These are phyloP conservation scores for Vombatus ursinus DNA, from an alignment of 2,113 vertebrate species.

Conservation along the genomic window DNA sequence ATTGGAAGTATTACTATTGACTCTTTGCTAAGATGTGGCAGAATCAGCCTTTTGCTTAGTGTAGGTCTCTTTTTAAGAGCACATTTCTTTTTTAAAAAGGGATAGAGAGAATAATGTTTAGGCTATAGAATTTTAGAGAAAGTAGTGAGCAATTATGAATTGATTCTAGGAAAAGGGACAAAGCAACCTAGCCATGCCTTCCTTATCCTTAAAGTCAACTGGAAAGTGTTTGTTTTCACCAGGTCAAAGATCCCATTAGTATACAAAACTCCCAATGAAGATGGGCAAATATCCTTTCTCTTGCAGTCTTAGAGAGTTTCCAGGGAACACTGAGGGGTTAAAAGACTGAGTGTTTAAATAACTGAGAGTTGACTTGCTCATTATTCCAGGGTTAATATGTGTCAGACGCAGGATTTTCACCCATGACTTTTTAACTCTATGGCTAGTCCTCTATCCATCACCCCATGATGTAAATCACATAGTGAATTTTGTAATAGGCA, in stretches of 20 bases:
- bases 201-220: background rate
- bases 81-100: background rate
- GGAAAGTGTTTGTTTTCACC: background rate
- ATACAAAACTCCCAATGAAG: background rate
- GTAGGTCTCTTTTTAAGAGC: slow-evolving; percentile 1
- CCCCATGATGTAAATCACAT: background rate
- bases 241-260: background rate
- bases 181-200: background rate
- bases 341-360: background rate
- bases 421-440: background rate
- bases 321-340: background rate
- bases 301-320: background rate
- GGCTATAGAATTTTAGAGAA: background rate
- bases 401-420: background rate
- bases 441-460: background rate
- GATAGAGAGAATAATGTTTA: background rate
- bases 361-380: background rate
- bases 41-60: background rate
- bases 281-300: background rate
- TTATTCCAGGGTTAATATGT: background rate
- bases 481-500: background rate
- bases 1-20: background rate
- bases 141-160: background rate
- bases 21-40: background rate
- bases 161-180: background rate